Evolutionary conservation across 1,140 invertebrate genomes (phyloP), one percentile per base, ranked within the genome.

Genomic region (Drosophila tsacasi): DNA sequence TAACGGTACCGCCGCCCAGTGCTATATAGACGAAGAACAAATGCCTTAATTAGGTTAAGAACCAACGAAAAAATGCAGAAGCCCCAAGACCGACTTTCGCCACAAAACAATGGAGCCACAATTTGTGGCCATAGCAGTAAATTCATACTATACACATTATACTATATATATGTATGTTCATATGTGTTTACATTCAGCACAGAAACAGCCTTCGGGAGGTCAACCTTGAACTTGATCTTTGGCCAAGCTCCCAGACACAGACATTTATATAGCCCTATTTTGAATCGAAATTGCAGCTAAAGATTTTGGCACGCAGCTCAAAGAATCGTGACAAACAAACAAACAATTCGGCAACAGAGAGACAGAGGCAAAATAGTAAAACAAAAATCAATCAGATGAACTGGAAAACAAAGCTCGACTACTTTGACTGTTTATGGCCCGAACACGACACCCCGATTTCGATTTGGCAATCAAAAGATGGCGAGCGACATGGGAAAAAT

Each of bases 271-370:
- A 57, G 25, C 47, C 58, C 46, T 73, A 83, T 83, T 80, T 83
- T 83, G 35, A 80, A 76, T 83, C 66, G 66, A 58, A 46, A 76
- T 66, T 35, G 30, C 47, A 52, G 60, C 73, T 55, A 35, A 64
- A 76, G 61, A 76, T 68, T 69, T 76, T 87, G 79, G 83, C 83
- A 85, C 83, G 66, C 65, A 72, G 59, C 73, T 46, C 39, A 32
- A 50, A 76, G 61, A 87, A 83, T 86, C 83, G 83, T 87, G 83
- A 87, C 83, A 79, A 87, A 79, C 74, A 72, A 79, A 87, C 83
- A 79, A 87, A 79, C 74, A 72, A 79, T 83, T 87, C 61, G 75
- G 37, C 79, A 79, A 52, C 49, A 75, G 55, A 58, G 44, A 46
- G 40, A 25, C 23, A 25, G 32, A 35, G 32, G 46, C 39, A n/a